These are phyloP conservation scores for Punctoribates punctum DNA, from an alignment of 2,888 invertebrate species.

Conservation along the genomic window DNA sequence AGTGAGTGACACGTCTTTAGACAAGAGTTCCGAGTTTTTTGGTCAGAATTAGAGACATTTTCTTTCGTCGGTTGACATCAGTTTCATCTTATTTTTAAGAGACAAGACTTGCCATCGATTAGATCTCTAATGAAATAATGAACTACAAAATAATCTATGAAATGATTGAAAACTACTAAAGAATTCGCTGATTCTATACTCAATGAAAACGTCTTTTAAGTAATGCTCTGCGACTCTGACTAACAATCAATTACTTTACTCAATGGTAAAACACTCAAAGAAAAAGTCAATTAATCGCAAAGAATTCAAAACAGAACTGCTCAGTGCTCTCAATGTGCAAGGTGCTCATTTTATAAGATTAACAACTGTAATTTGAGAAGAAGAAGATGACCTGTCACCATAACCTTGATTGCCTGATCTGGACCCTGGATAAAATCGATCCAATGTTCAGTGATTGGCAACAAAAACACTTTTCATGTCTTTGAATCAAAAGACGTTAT, in stretches of 20 bases:
- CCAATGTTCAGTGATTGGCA: too few relatives aligned
- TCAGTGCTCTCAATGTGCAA: not conserved
- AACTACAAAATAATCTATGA: not conserved
- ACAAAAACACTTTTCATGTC: too few relatives aligned
- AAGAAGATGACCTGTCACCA: too few relatives aligned
- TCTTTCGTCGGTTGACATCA: too few relatives aligned
- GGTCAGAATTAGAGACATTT: too few relatives aligned
- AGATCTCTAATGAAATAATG: constrained; percentile 10
- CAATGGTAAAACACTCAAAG: constrained; percentile 1
- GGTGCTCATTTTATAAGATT: too few relatives aligned
- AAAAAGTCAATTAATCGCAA: not conserved
- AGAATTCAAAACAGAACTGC: not conserved
- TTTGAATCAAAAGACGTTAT: too few relatives aligned
- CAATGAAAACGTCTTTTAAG: not conserved
- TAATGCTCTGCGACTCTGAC: not conserved
- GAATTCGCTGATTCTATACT: not conserved
- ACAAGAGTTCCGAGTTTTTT: too few relatives aligned
- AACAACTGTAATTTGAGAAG: too few relatives aligned
- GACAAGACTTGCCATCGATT: not conserved
- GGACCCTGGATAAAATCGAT: too few relatives aligned
- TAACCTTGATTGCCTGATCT: too few relatives aligned
- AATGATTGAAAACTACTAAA: constrained; percentile 8
- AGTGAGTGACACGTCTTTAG: too few relatives aligned
- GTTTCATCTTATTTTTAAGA: not conserved
- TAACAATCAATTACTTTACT: constrained; percentile 5